These are phyloP conservation scores for Platalea minor DNA, from an alignment of 2,797 vertebrate species.

Conservation along the genomic window DNA sequence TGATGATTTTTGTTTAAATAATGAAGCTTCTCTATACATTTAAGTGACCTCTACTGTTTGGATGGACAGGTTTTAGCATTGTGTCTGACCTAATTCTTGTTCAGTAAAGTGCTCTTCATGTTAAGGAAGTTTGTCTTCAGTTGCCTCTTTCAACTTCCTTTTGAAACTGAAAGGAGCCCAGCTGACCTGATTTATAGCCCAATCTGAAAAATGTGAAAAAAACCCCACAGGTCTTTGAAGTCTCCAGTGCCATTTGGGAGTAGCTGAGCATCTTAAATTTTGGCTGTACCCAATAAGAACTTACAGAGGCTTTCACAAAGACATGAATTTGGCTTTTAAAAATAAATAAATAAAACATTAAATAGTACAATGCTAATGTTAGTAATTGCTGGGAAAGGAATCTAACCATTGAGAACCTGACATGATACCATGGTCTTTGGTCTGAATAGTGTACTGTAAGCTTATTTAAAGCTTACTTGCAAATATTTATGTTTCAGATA, in stretches of 20 bases:
- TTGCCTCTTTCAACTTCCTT: background rate
- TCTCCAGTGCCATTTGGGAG: background rate
- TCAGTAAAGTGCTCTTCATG: background rate
- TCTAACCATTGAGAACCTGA: background rate
- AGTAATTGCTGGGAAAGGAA: background rate
- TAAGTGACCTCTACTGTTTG: background rate
- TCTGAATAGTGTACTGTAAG: background rate
- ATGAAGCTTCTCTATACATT: background rate
- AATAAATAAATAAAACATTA: background rate
- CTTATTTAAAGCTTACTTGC: background rate
- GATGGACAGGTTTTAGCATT: background rate
- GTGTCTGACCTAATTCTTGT: background rate
- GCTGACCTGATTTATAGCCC: background rate
- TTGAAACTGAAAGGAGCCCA: background rate
- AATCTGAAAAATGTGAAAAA: background rate
- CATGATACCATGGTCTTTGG: background rate
- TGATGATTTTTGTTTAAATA: background rate
- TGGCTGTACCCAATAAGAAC: background rate
- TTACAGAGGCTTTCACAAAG: background rate
- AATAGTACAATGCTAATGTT: background rate
- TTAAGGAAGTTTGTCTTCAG: background rate
- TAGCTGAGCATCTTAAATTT: background rate
- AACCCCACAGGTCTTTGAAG: background rate
- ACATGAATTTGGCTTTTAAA: background rate
- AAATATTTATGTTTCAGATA: background rate